Evolutionary conservation across 1,140 invertebrate genomes (phyloP).

Genomic region (Anastrepha obliqua): DNA sequence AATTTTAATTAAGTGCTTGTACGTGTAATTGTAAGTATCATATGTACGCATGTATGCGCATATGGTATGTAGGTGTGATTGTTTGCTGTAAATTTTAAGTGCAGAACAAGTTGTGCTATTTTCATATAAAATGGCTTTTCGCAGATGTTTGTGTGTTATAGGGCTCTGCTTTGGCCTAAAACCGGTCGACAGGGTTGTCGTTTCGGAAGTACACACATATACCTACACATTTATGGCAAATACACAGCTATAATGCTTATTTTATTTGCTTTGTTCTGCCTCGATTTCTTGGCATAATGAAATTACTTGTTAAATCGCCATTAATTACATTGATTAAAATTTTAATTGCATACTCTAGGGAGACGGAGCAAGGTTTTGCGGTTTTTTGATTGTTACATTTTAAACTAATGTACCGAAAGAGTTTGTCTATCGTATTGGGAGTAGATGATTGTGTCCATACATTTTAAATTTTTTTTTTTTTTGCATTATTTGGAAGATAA

Average conservation of each 20-base stretch:
- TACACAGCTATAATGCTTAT: background rate
- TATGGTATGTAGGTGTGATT: background rate
- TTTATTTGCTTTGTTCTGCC: background rate
- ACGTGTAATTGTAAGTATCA: constrained; percentile 39
- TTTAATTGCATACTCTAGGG: background rate
- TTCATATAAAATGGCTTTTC: background rate
- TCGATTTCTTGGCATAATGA: constrained; percentile 2
- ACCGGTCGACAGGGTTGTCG: background rate
- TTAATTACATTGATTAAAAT: constrained; percentile 35
- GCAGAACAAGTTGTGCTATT: background rate
- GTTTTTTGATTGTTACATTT: background rate
- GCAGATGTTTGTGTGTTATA: background rate
- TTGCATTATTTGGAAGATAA: too few species aligned
- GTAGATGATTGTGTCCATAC: too few species aligned
- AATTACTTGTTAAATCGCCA: constrained; percentile 3
- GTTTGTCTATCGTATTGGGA: too few species aligned
- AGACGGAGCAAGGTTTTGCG: background rate
- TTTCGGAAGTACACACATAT: background rate
- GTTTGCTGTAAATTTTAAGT: background rate
- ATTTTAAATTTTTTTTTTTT: too few species aligned
- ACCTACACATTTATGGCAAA: background rate
- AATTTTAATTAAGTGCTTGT: constrained; percentile 52
- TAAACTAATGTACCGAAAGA: too few species aligned
- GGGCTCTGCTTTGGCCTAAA: background rate
- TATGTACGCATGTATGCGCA: background rate